Evolutionary conservation across 2,888 invertebrate genomes (phyloP).

Genomic region (Trachelus tabidus): DNA sequence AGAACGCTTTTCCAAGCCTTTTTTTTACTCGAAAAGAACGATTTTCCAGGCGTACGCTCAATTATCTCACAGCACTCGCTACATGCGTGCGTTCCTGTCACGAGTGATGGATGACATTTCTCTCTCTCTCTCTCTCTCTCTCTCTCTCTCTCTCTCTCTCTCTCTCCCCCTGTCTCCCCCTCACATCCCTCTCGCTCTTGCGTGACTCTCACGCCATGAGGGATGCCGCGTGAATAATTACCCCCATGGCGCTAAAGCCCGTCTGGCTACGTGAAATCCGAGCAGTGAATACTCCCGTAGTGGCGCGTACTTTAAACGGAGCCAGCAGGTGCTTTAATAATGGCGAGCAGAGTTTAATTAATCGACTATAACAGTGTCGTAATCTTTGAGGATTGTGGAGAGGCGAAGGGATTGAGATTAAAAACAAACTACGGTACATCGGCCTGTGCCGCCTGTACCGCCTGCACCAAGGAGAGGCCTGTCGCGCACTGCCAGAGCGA

Average conservation of each 20-base stretch:
- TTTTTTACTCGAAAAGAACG: constrained; percentile 26
- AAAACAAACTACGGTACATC: background rate
- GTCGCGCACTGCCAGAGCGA: background rate
- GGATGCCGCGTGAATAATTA: constrained; percentile 65
- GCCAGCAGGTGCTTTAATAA: constrained; percentile 49
- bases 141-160: constrained; percentile 21
- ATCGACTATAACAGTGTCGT: background rate
- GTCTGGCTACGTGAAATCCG: constrained; percentile 58
- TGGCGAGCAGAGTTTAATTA: background rate
- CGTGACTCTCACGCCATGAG: constrained; percentile 53
- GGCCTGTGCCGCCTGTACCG: too few species aligned
- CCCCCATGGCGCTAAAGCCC: constrained; percentile 57
- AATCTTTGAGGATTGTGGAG: background rate
- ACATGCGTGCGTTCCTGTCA: constrained; percentile 41
- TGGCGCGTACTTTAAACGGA: constrained; percentile 50
- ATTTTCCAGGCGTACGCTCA: constrained; percentile 47
- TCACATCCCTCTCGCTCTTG: constrained; percentile 34
- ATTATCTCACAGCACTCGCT: constrained; percentile 49
- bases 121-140: constrained; percentile 15
- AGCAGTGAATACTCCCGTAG: constrained; percentile 53
- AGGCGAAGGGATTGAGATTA: background rate
- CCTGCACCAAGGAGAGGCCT: background rate
- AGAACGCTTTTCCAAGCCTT: background rate
- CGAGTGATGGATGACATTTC: constrained; percentile 58
- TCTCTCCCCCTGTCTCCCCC: constrained; percentile 22